Evolutionary conservation across 2,888 invertebrate species (phyloP).

Genomic region (Tetragnatha montana): DNA sequence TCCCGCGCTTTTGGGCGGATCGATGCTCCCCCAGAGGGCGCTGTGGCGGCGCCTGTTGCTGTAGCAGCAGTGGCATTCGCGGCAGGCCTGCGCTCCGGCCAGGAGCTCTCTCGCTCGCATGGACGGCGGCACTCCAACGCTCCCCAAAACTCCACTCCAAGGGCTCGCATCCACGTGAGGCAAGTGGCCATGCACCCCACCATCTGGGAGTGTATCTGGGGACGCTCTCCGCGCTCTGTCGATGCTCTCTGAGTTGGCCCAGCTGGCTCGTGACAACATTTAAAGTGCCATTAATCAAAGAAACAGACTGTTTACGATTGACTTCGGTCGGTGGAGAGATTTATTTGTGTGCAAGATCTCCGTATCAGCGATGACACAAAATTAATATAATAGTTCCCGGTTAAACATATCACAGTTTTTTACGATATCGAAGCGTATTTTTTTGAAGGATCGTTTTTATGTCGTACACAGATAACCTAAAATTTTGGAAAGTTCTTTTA

Average conservation of each 20-base stretch:
- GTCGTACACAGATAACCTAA: not conserved
- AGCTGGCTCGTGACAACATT: not conserved
- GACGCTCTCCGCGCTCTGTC: too few relatives aligned
- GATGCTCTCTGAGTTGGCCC: too few relatives aligned
- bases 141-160: not conserved
- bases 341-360: not conserved
- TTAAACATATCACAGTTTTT: slow-evolving; percentile 27
- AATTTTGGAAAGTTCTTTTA: not conserved
- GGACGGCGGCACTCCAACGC: too few relatives aligned
- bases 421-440: not conserved
- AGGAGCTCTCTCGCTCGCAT: slow-evolving; percentile 14
- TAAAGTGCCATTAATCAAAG: slow-evolving; percentile 32
- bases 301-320: not conserved
- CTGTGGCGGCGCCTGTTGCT: slow-evolving; percentile 59
- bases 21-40: slow-evolving; percentile 54
- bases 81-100: slow-evolving; percentile 15
- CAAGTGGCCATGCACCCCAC: not conserved
- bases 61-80: slow-evolving; percentile 43
- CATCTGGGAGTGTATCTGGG: not conserved
- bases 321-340: too few relatives aligned
- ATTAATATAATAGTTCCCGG: not conserved
- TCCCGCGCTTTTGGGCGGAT: slow-evolving; percentile 48
- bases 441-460: not conserved
- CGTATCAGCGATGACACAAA: not conserved
- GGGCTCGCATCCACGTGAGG: slow-evolving; percentile 17